Evolutionary conservation across 2,797 vertebrate genomes (phyloP), one percentile per base, ranked within the genome.

Genomic region (Hippoglossus hippoglossus): DNA sequence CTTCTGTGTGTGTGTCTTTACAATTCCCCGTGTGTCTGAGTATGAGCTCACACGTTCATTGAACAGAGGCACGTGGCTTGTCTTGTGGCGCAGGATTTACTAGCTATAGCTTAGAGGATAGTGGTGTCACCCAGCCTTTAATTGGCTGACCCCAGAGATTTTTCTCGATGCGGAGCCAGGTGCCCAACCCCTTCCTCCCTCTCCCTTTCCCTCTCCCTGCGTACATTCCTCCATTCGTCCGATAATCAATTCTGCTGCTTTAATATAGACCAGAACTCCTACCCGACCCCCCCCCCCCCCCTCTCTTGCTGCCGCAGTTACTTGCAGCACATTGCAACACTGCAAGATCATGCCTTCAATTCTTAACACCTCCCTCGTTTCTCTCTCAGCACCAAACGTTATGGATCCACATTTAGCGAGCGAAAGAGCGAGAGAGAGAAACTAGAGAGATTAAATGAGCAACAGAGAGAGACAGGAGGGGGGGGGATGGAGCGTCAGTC

Each of bases 121-220:
- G 72, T 74, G 61, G 81, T 85, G 87, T 91, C 84, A 77, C 83
- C 79, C 69, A 68, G 71, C 59, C 58, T 88, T 71, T 92, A 92
- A 93, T 91, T 92, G 90, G 83, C 83, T 86, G 87, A 91, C 89
- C 88, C 87, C 47, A 66, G 83, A 88, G 84, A 84, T 86, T 87
- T 69, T 81, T 82, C 75, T 61, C 53, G 3, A 82, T 75, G 75
- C 80, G 61, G 73, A 76, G 79, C 73, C 75, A 71, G 79, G 76
- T 80, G 66, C 77, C 78, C 73, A 59, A 50, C 82, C 67, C 66
- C 60, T 76, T 44, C 47, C 67, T 34, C 61, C 70, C 63, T 55
- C 56, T 61, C 28, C 44, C 59, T 75, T 50, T 28, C 56, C 77
- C 41, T 64, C 39, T 73, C 60, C 57, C 56, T 39, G 55, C 78